Evolutionary conservation across 2,113 vertebrate genomes (phyloP), one percentile per base, ranked within the genome.

Genomic region (Trichomycterus rosablanca): DNA sequence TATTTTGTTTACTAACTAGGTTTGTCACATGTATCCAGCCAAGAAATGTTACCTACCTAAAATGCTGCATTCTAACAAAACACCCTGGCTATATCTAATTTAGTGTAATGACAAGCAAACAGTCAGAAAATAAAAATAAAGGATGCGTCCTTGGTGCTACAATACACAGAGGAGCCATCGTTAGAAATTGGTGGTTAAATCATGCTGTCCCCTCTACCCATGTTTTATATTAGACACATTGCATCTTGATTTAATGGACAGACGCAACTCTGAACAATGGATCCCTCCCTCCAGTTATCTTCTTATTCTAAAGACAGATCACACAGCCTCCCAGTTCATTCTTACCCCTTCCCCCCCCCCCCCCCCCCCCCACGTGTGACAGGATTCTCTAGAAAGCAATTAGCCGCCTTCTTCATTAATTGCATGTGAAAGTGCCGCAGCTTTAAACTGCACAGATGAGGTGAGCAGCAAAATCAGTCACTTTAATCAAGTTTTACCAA

Each of bases 401-500:
- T 72, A 72, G 43, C 59, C 45, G 19, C 46, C 32, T 34, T 40
- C 53, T 72, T 48, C 46, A 53, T 52, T 72, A 63, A 67, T 57
- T 62, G 35, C 37, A 28, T 60, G 23, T 57, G n/a, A 23, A 51
- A 52, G 54, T 61, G 26, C 16, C 22, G 10, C 6, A 22, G 53
- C 42, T 49, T 30, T 53, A 23, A 34, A 32, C 35, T 32, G 45
- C 28, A 35, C 9, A 7, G 15, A 44, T 4, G 19, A 57, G 11
- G 12, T 34, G 1, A 35, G 32, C 22, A 12, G n/a, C 20, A n/a
- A 42, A 42, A 71, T 62, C 52, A 49, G 58, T 71, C 69, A 62
- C 52, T 61, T 66, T 66, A 66, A 66, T 72, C 70, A 67, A 63
- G 59, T 63, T 72, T 62, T 40, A 59, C 18, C 24, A 30, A 67